Base-by-base conservation (phyloP, 2,797 vertebrate species). In the Spinus olivaceus region DNA sequence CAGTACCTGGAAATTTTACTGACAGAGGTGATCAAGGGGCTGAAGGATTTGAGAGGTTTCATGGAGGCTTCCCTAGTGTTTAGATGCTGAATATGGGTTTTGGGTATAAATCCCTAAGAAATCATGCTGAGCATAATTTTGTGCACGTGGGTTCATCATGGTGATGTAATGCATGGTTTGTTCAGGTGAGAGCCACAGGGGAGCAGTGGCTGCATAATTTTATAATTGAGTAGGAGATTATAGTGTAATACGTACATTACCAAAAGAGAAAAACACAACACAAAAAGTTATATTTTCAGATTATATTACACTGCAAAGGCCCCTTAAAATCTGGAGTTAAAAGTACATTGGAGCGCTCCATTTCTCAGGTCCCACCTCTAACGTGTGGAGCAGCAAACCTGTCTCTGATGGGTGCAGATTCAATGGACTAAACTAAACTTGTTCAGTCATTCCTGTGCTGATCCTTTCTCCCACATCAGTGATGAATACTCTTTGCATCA, bases 141-240 rank as follows among this genome's bases (percentile, higher is more conserved):
- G 28, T 69, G 22, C 9, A 2, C 2, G 0, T 49, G 20, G 41
- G n/a, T 49, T 86, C 23, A 24, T 42, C 16, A 12, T 1, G 2
- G 32, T 76, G 53, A 23, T 44, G 25, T 6, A 42, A 66, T 23
- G 27, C 16, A 27, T 24, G 21, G n/a, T 77, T 78, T 83, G 50
- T 71, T 78, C 80, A 74, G 57, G 41, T 54, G 63, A 79, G 49
- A 86, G 56, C 18, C 32, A 67, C 41, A 50, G 44, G 30, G 37
- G 18, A 90, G 24, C 67, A 91, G 25, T 1, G 9, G 57, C 59
- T 70, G 14, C 39, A 47, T 61, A 17, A 41, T 79, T 78, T 91
- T 51, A 44, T 66, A 59, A 14, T 47, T 42, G 35, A 88, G 28
- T 24, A 53, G 57, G n/a, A 84, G 3, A 30, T 32, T 65, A 9